These are phyloP conservation scores for Pteromalus puparum DNA, from an alignment of 1,140 invertebrate genomes.

Conservation along the genomic window DNA sequence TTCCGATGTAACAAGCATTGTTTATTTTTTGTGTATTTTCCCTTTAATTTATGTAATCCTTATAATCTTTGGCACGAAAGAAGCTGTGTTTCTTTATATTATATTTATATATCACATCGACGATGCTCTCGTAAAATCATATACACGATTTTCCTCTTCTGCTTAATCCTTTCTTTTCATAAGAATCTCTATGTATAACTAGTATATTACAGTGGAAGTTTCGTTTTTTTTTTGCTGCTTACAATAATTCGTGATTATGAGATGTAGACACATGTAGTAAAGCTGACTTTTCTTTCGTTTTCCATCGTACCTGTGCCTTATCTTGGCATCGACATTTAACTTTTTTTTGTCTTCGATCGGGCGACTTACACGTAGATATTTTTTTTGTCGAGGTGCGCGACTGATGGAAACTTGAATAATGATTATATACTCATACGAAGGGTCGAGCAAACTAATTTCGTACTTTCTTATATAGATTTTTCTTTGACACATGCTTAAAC, in stretches of 20 bases:
- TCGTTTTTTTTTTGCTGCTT: constrained; percentile 47
- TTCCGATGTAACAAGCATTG: constrained; percentile 13
- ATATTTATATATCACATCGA: constrained; percentile 54
- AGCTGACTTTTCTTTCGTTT: constrained; percentile 20
- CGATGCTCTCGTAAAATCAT: constrained; percentile 50
- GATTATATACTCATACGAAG: constrained; percentile 18
- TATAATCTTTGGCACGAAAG: constrained; percentile 51
- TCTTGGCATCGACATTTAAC: neutral
- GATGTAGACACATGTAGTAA: constrained; percentile 42
- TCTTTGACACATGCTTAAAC: neutral
- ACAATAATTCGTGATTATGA: constrained; percentile 45
- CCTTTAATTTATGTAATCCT: constrained; percentile 18
- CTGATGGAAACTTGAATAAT: constrained; percentile 29
- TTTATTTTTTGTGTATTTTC: constrained; percentile 5
- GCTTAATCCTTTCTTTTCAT: constrained; percentile 39
- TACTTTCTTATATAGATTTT: constrained; percentile 23
- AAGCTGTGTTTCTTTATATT: constrained; percentile 49
- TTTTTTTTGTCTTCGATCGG: constrained; percentile 16
- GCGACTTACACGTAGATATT: constrained; percentile 33
- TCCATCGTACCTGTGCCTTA: neutral
- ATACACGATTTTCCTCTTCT: constrained; percentile 24
- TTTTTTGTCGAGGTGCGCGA: neutral
- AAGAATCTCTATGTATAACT: constrained; percentile 56
- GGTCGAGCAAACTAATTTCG: constrained; percentile 43
- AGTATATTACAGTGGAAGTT: constrained; percentile 60